Conservation (phyloP, 53 echinoderm and acorn worm genomes). For the Crossaster papposus region DNA sequence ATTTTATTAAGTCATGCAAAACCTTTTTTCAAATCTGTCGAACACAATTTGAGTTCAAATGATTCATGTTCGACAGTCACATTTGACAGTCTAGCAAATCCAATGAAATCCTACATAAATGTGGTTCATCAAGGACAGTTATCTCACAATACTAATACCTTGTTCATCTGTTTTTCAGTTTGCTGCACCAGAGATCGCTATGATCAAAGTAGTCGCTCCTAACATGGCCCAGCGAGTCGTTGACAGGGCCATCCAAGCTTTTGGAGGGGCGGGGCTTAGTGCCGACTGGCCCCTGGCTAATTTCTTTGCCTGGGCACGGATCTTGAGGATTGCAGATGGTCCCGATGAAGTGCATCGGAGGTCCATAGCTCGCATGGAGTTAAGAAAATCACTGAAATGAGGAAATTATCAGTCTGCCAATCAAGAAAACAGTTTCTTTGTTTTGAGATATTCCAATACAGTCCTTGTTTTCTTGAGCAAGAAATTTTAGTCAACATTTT, state of each 20-base stretch:
- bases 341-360: constrained; percentile 96
- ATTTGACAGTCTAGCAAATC: too few species aligned
- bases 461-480: too few species aligned
- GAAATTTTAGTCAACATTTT: too few species aligned
- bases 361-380: constrained; percentile 85
- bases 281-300: constrained; percentile 81
- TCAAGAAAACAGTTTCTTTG: neutral
- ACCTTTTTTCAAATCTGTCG: too few species aligned
- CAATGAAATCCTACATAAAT: too few species aligned
- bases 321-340: constrained; percentile 87
- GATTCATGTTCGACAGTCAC: too few species aligned
- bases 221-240: constrained; percentile 86
- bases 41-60: too few species aligned
- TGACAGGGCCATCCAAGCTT: constrained; percentile 94
- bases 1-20: too few species aligned
- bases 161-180: constrained; percentile 45
- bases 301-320: constrained; percentile 69
- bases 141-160: too few species aligned
- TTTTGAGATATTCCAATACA: too few species aligned
- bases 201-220: constrained; percentile 96
- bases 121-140: too few species aligned
- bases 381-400: constrained; percentile 68
- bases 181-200: constrained; percentile 93
- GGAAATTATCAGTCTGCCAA: neutral
- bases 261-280: constrained; percentile 86